Percentiles rank a stretch among this genome's conserved stretches.
phyloP scores from a whole-genome alignment of 2,113 vertebrate genomes.

The Albula glossodonta region DNA sequence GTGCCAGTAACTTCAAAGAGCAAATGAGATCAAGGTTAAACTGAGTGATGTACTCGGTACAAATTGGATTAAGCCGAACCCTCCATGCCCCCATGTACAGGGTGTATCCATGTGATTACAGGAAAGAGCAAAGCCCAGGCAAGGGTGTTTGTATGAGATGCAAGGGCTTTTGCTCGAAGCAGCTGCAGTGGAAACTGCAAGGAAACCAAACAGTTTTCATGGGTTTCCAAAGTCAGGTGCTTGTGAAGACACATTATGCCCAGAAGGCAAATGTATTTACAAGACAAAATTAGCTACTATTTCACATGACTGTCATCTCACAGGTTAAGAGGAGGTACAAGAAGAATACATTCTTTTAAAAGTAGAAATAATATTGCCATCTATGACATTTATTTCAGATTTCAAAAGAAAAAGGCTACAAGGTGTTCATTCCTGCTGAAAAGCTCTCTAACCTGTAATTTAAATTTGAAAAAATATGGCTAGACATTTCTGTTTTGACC shows the following conservation, averaged over 20 bases:
- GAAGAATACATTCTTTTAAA: not conserved
- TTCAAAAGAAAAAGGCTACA: not conserved
- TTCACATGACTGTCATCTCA: not conserved
- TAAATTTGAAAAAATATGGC: not conserved
- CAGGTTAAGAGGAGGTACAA: not conserved
- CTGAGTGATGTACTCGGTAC: not conserved
- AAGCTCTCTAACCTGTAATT: no score
- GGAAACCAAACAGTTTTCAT: not conserved
- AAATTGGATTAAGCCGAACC: not conserved
- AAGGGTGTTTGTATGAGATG: not conserved
- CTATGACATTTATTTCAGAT: not conserved
- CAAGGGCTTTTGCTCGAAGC: not conserved
- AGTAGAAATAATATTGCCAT: not conserved
- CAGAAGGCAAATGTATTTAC: not conserved
- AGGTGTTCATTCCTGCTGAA: not conserved
- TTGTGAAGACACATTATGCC: not conserved
- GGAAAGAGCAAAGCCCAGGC: not conserved
- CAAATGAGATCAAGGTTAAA: conserved; percentile 4
- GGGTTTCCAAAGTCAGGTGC: not conserved
- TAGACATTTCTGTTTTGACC: not conserved
- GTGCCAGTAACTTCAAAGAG: not conserved
- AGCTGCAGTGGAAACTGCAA: not conserved
- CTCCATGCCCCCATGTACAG: not conserved
- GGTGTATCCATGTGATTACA: not conserved
- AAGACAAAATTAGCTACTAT: not conserved